These are phyloP conservation scores for Rhagoletis zephyria DNA, from an alignment of 1,140 invertebrate species.

Conservation along the genomic window DNA sequence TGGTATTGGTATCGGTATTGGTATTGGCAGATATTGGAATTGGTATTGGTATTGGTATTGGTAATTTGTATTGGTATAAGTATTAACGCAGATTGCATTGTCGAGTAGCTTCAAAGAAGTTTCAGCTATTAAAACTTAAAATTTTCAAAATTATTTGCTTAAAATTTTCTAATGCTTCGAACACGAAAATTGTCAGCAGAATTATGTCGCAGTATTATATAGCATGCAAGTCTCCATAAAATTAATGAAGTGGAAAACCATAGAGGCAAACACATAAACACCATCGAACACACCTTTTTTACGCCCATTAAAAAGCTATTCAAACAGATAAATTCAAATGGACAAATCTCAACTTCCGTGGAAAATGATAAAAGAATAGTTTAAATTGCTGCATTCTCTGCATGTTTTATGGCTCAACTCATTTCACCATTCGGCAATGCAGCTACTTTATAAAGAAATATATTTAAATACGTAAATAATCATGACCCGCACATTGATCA, in stretches of 20 bases:
- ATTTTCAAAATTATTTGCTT: not conserved
- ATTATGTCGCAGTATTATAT: not conserved
- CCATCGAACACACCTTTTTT: not conserved
- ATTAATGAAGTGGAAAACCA: slow-evolving; percentile 45
- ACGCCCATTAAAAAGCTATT: slow-evolving; percentile 20
- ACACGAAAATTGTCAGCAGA: not conserved
- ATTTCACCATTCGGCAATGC: not conserved
- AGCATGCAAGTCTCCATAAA: not conserved
- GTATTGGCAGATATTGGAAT: too few species aligned
- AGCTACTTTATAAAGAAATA: too few species aligned
- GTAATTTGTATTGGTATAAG: too few species aligned
- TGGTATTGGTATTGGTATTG: too few species aligned
- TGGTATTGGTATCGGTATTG: too few species aligned
- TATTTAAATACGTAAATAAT: not conserved
- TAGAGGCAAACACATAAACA: slow-evolving; percentile 12
- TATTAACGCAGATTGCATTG: too few species aligned
- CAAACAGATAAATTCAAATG: slow-evolving; percentile 23
- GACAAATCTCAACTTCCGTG: slow-evolving; percentile 42
- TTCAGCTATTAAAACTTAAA: too few species aligned
- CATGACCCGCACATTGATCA: slow-evolving; percentile 27
- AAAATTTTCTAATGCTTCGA: not conserved
- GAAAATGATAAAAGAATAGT: not conserved
- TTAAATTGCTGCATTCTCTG: not conserved
- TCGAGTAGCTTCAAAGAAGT: too few species aligned
- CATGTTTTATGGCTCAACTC: not conserved